A percentile compares a stretch with the other conserved stretches of the same genome.
Conservation (phyloP, 35 echinoderm and acorn worm species). For the Stichopus chloronotus region DNA sequence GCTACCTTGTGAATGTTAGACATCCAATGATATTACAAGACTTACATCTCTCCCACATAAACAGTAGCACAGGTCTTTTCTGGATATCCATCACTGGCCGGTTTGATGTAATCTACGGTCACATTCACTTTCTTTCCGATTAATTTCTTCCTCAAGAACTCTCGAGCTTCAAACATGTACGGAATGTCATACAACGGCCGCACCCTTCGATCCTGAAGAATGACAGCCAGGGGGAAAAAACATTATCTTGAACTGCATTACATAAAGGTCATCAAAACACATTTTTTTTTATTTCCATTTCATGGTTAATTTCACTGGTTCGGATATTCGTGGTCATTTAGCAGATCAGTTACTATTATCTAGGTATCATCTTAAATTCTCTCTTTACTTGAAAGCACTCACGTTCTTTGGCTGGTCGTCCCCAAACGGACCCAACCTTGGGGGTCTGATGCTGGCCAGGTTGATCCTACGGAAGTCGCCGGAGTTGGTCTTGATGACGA, state of each 20-base stretch:
- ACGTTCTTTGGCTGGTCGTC: conserved; percentile 80
- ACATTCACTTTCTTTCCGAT: conserved; percentile 96
- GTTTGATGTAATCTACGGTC: conserved; percentile 94
- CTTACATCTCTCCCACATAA: conserved; percentile 90
- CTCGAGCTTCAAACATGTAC: conserved; percentile 99
- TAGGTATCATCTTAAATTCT: too few relatives aligned
- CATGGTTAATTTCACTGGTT: not conserved
- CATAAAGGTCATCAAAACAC: not conserved
- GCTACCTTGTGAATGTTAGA: too few relatives aligned
- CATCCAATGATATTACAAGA: not conserved
- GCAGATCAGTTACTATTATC: too few relatives aligned
- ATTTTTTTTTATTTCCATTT: not conserved
- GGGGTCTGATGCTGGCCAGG: conserved; percentile 91
- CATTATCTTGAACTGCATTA: not conserved
- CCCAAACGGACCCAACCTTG: conserved; percentile 68
- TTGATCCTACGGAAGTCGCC: conserved; percentile 86
- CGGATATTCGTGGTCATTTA: too few relatives aligned
- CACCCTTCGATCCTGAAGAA: conserved; percentile 74
- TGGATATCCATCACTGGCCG: conserved; percentile 86
- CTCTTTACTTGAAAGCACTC: not conserved
- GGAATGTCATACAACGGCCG: conserved; percentile 95
- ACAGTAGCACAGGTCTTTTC: conserved; percentile 97
- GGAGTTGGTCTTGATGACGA: conserved; percentile 79
- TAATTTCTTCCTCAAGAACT: conserved; percentile 94
- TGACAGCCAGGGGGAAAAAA: not conserved